Evolutionary conservation across 2,888 invertebrate species (phyloP).

Genomic region (Platycnemis pennipes): DNA sequence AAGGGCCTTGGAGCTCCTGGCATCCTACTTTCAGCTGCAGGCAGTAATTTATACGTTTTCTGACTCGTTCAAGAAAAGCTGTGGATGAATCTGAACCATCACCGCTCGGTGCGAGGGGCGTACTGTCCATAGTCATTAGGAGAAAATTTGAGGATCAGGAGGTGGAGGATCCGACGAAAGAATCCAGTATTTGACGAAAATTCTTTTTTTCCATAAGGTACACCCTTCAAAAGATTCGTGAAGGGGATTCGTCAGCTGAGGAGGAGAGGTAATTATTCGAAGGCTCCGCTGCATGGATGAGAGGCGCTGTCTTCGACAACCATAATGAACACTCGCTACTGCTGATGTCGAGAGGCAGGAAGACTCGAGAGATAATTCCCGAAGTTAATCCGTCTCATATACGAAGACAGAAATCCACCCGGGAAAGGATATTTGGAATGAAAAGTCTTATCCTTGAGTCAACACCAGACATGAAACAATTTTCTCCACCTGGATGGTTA

Average conservation of each 20-base stretch:
- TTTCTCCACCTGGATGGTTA: neutral
- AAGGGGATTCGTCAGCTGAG: neutral
- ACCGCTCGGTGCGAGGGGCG: too few species aligned
- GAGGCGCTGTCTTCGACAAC: neutral
- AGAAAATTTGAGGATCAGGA: neutral
- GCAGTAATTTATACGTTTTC: too few species aligned
- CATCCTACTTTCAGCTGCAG: too few species aligned
- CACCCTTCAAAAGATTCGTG: neutral
- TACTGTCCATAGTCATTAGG: neutral
- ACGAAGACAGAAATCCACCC: neutral
- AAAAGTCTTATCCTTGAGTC: neutral
- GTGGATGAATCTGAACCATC: too few species aligned
- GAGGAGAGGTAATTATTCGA: neutral
- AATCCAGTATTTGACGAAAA: neutral
- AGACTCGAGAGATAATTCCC: slow-evolving; percentile 35
- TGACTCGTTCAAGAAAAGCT: too few species aligned
- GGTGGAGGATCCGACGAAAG: neutral
- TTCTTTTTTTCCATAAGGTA: neutral
- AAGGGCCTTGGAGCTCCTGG: too few species aligned
- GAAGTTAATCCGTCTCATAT: neutral
- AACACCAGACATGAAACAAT: neutral
- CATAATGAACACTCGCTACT: slow-evolving; percentile 4
- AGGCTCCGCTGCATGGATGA: neutral
- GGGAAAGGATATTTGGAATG: neutral
- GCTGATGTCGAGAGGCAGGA: slow-evolving; percentile 7